phyloP scores from a whole-genome alignment of 2,797 vertebrate species.

The Pteronotus mesoamericanus region DNA sequence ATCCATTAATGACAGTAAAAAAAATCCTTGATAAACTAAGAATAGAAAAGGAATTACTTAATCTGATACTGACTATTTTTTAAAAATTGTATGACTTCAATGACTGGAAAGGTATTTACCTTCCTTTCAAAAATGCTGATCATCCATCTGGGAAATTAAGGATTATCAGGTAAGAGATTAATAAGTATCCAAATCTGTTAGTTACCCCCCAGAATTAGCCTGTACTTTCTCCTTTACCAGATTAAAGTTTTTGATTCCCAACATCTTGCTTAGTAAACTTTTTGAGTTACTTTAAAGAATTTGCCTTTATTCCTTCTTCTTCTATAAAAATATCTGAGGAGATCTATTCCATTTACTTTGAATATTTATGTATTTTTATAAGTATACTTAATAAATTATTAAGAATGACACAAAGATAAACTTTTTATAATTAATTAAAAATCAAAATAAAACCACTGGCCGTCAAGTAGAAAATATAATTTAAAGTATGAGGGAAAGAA shows the following conservation, averaged over 20 bases:
- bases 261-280: conserved; percentile 71
- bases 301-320: conserved; percentile 46
- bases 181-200: conserved; percentile 70
- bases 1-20: neutral
- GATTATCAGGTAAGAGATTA: conserved; percentile 72
- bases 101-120: conserved; percentile 58
- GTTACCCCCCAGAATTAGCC: conserved; percentile 72
- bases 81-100: conserved; percentile 52
- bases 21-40: neutral
- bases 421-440: conserved; percentile 66
- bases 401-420: conserved; percentile 77
- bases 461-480: neutral
- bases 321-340: conserved; percentile 74
- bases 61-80: neutral
- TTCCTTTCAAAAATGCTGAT: conserved; percentile 70
- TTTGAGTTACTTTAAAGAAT: conserved; percentile 77
- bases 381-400: conserved; percentile 58
- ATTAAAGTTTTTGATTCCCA: conserved; percentile 75
- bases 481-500: neutral
- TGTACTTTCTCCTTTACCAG: conserved; percentile 74
- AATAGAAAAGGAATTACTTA: neutral
- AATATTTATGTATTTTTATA: conserved; percentile 56
- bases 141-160: conserved; percentile 69
- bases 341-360: conserved; percentile 76
- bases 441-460: neutral